Percentiles rank a stretch among this genome's conserved stretches.
Evolutionary conservation across 2,888 invertebrate species (phyloP).

Genomic region (Xestia sexstrigata): DNA sequence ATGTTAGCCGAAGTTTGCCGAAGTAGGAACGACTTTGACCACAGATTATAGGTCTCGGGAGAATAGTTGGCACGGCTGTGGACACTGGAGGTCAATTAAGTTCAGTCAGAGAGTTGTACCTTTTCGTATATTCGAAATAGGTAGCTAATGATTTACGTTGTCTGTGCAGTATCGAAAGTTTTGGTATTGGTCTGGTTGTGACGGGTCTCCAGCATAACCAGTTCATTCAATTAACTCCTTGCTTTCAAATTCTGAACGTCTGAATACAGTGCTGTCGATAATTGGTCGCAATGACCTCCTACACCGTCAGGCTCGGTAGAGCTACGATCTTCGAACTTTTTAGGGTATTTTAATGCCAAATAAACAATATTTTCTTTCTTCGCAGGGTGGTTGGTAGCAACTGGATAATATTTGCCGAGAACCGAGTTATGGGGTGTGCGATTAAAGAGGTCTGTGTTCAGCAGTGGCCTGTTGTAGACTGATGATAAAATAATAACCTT

Average conservation of each 20-base stretch:
- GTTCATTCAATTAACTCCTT: neutral
- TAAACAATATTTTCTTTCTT: too few relatives aligned
- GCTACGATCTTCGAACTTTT: too few relatives aligned
- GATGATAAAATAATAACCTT: too few relatives aligned
- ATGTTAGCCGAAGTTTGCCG: constrained; percentile 53
- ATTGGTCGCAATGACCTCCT: too few relatives aligned
- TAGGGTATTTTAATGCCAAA: too few relatives aligned
- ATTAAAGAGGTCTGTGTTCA: too few relatives aligned
- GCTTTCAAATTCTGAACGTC: neutral
- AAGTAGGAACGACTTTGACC: constrained; percentile 40
- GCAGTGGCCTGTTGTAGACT: too few relatives aligned
- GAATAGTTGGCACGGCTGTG: constrained; percentile 47
- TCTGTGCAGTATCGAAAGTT: constrained; percentile 11
- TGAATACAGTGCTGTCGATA: neutral
- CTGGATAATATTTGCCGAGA: too few relatives aligned
- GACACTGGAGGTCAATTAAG: constrained; percentile 53
- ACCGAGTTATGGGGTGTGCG: too few relatives aligned
- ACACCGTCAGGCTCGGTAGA: too few relatives aligned
- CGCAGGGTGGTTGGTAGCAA: too few relatives aligned
- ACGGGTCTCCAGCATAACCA: neutral
- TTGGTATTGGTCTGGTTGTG: neutral
- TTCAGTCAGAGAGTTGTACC: constrained; percentile 14
- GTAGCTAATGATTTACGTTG: constrained; percentile 8
- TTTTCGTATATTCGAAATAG: constrained; percentile 25
- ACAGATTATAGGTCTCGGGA: constrained; percentile 47